Conservation (phyloP, 2,113 vertebrate species). For the Anguilla japonica region DNA sequence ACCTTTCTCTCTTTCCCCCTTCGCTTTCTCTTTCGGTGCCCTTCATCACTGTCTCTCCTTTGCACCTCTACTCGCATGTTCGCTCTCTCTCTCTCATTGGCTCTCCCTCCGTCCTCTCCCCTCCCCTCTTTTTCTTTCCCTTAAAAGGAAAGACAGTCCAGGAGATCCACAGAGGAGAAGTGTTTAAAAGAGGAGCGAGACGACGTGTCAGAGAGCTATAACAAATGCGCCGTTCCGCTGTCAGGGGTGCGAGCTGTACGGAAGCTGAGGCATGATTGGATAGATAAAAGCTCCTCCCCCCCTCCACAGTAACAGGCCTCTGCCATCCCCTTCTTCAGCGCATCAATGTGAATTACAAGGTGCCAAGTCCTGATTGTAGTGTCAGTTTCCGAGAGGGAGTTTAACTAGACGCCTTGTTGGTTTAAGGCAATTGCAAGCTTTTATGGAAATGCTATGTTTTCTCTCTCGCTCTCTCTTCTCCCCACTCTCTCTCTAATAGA, state of each 20-base stretch:
- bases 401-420: slow-evolving; percentile 24
- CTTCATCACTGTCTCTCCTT: not conserved
- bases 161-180: not conserved
- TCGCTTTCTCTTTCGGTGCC: not conserved
- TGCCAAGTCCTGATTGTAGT: slow-evolving; percentile 31
- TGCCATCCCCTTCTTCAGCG: slow-evolving; percentile 24
- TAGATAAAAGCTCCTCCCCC: not conserved
- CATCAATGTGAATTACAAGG: slow-evolving; percentile 35
- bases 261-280: not conserved
- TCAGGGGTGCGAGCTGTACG: not conserved
- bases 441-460: slow-evolving; percentile 32
- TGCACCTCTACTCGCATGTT: no score
- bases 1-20: not conserved
- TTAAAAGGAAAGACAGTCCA: not conserved
- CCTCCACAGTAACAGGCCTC: not conserved
- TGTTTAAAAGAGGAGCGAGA: not conserved
- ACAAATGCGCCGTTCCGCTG: not conserved
- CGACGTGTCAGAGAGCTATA: not conserved
- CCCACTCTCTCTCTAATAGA: not conserved
- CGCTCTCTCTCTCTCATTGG: not conserved
- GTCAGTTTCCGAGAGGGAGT: slow-evolving; percentile 32
- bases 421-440: slow-evolving; percentile 22
- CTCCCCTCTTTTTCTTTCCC: not conserved
- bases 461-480: not conserved
- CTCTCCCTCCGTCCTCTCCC: not conserved